Conservation (phyloP, 2,797 vertebrate genomes). For the Telmatherina bonti region DNA sequence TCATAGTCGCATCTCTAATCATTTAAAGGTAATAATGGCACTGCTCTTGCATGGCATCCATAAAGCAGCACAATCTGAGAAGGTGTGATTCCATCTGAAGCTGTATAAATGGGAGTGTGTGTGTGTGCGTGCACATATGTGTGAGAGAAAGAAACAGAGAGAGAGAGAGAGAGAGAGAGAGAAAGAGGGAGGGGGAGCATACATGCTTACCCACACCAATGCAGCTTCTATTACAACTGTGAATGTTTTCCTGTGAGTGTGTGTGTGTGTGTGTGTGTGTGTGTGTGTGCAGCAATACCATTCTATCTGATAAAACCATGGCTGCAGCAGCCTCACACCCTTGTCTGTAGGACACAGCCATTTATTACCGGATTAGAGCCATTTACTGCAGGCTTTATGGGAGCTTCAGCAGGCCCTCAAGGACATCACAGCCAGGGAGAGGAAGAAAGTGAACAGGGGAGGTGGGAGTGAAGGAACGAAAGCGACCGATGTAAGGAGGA, state of each 20-base stretch:
- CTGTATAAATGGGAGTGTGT: slow-evolving; percentile 52
- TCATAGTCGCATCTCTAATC: slow-evolving; percentile 78
- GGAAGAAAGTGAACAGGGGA: slow-evolving; percentile 60
- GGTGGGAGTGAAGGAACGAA: slow-evolving; percentile 56
- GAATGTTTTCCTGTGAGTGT: slow-evolving; percentile 54
- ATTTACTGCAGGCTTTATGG: slow-evolving; percentile 87
- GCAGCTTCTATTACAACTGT: slow-evolving; percentile 73
- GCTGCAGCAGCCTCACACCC: slow-evolving; percentile 84
- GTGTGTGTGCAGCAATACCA: slow-evolving; percentile 68
- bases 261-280: slow-evolving; percentile 25
- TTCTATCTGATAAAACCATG: slow-evolving; percentile 83
- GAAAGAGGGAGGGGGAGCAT: not conserved
- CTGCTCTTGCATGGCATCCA: slow-evolving; percentile 78
- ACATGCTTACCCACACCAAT: slow-evolving; percentile 51
- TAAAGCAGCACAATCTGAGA: slow-evolving; percentile 75
- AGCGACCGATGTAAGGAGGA: slow-evolving; percentile 36
- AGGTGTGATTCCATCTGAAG: slow-evolving; percentile 80
- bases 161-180: slow-evolving; percentile 6
- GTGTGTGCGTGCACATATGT: slow-evolving; percentile 19
- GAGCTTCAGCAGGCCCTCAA: slow-evolving; percentile 85
- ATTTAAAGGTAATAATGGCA: slow-evolving; percentile 81
- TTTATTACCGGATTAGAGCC: slow-evolving; percentile 89
- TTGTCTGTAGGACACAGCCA: slow-evolving; percentile 87
- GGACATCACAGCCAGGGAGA: slow-evolving; percentile 81
- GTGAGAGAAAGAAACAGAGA: slow-evolving; percentile 26